Evolutionary conservation across 2,797 vertebrate genomes (phyloP).

Genomic region (Pseudochirops corinnae): DNA sequence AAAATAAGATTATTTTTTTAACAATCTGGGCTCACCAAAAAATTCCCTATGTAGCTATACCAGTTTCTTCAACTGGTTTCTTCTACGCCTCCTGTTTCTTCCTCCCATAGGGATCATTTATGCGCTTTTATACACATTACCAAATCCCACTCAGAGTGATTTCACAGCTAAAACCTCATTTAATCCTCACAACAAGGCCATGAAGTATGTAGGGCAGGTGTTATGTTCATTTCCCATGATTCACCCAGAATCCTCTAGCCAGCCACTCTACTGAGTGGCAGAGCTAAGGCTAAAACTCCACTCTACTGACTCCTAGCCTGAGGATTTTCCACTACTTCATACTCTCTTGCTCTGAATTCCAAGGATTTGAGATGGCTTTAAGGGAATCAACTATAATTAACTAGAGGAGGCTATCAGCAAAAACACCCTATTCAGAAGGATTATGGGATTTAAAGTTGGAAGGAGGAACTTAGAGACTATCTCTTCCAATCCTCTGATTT

Average conservation of each 20-base stretch:
- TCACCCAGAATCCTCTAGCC: not conserved
- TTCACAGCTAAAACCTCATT: not conserved
- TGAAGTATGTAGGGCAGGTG: not conserved
- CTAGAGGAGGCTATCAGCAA: slow-evolving; percentile 4
- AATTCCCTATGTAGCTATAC: not conserved
- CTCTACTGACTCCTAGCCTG: not conserved
- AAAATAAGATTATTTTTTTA: not conserved
- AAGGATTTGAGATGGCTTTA: slow-evolving; percentile 8
- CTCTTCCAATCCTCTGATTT: not conserved
- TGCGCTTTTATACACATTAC: not conserved
- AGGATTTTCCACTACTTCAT: slow-evolving; percentile 11
- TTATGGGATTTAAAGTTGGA: not conserved
- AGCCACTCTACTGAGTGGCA: not conserved
- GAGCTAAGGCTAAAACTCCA: not conserved
- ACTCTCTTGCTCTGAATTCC: not conserved
- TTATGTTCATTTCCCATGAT: slow-evolving; percentile 5
- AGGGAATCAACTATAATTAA: slow-evolving; percentile 11
- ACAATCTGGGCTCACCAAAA: not conserved
- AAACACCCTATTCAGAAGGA: not conserved
- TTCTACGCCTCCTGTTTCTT: not conserved
- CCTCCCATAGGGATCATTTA: not conserved
- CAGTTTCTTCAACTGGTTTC: not conserved
- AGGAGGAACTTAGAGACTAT: not conserved
- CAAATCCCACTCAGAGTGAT: not conserved
- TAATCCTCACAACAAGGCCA: not conserved